Conservation (phyloP, 2,113 vertebrate species). For the Engraulis encrasicolus region DNA sequence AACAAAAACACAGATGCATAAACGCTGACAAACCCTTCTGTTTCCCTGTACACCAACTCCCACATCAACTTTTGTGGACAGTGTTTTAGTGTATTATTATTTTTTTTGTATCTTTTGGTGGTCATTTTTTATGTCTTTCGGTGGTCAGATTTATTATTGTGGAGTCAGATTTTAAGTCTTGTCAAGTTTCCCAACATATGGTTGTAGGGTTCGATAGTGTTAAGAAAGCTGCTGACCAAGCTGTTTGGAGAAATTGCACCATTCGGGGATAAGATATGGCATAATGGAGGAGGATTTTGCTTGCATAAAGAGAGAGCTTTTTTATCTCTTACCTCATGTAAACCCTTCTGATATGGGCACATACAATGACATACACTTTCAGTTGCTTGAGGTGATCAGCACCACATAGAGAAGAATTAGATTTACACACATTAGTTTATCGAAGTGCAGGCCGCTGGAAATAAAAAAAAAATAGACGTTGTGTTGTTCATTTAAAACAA, state of each 20-base stretch:
- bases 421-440: not conserved
- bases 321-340: not conserved
- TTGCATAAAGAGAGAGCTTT: not conserved
- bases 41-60: not conserved
- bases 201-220: not conserved
- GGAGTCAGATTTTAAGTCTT: no score
- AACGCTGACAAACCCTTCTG: not conserved
- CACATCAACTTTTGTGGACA: not conserved
- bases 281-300: not conserved
- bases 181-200: not conserved
- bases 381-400: not conserved
- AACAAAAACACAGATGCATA: not conserved
- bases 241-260: not conserved
- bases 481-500: not conserved
- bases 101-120: not conserved
- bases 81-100: no score
- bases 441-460: not conserved
- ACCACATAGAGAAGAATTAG: not conserved
- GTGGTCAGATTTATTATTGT: not conserved
- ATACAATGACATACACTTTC: not conserved
- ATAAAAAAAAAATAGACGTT: not conserved
- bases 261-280: not conserved
- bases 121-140: not conserved
- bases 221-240: not conserved
- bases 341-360: not conserved